Evolutionary conservation across 2,888 invertebrate genomes (phyloP).

Genomic region (Schizotus pectinicornis): DNA sequence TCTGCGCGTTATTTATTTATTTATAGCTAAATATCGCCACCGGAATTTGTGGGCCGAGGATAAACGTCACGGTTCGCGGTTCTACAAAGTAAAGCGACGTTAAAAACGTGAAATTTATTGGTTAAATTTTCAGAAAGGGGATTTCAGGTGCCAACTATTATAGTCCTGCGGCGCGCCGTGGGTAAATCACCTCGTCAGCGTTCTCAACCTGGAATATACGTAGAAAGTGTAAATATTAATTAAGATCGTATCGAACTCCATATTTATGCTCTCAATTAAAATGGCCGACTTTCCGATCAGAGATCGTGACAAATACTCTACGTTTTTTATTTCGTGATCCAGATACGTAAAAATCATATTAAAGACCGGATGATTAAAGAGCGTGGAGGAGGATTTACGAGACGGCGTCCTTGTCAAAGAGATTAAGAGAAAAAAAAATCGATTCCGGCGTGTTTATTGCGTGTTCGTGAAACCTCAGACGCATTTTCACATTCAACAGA

Average conservation of each 20-base stretch:
- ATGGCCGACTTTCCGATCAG: conserved; percentile 13
- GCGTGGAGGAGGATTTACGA: conserved; percentile 2
- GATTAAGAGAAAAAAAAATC: conserved; percentile 10
- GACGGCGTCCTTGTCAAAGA: neutral
- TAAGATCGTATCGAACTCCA: conserved; percentile 18
- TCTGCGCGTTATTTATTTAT: conserved; percentile 1
- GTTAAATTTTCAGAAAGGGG: neutral
- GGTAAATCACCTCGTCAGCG: conserved; percentile 1
- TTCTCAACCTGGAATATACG: conserved; percentile 1
- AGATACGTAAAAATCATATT: neutral
- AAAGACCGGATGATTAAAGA: conserved; percentile 4
- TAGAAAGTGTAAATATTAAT: conserved; percentile 21
- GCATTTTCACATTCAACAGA: conserved; percentile 7
- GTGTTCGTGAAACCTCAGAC: conserved; percentile 5
- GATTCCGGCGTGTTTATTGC: neutral
- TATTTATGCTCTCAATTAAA: conserved; percentile 24
- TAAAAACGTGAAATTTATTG: neutral
- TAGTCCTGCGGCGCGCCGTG: too few species aligned
- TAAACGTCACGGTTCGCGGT: too few species aligned
- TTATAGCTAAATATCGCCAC: too few species aligned
- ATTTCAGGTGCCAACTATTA: neutral
- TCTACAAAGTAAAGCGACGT: too few species aligned
- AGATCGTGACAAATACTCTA: conserved; percentile 12
- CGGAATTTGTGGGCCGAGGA: too few species aligned
- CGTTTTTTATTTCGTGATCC: conserved; percentile 6